Evolutionary conservation across 2,113 vertebrate species (phyloP), one percentile per base, ranked within the genome.

Genomic region (Dasypus novemcinctus): DNA sequence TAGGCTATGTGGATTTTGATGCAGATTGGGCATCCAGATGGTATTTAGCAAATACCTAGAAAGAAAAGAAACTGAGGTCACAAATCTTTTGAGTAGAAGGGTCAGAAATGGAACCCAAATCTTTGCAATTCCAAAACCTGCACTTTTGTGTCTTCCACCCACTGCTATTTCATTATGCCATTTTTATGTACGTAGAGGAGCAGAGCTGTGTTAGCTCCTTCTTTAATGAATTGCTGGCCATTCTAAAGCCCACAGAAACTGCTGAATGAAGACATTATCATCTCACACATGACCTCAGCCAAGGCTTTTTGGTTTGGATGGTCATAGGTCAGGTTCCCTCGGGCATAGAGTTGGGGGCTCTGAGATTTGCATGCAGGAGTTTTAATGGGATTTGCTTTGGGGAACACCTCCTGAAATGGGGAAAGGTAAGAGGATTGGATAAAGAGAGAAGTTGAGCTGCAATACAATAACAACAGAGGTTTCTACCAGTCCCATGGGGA

Each of bases 231-330:
- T 86, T 88, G 33, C 20, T 91, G 38, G 41, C 46, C 15, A 68
- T 91, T 91, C 10, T 80, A 66, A 82, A 81, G 12, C n/a, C 59
- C 46, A 46, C 52, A 84, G 54, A 88, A 92, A 93, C 49, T 74
- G 31, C 20, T 76, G 59, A 83, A 95, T 41, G 81, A 59, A 88
- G 78, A 57, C 21, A 75, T 92, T 82, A 49, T 92, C 82, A 49
- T 91, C 36, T 95, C 18, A 7, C 69, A 5, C 8, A 5, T 83
- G 49, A 75, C 43, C 17, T 41, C 29, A 71, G 66, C 66, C 36
- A 81, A 43, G 74, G 31, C n/a, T 61, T 79, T 90, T 59, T 72
- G 91, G 36, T 84, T 95, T 96, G 25, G 66, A 21, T 97, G 87
- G 46, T 78, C 38, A 69, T 69, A 81, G 21, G 43, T 89, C 54